Evolutionary conservation across 2,797 vertebrate species (phyloP), one percentile per base, ranked within the genome.

Genomic region (Bryconaethiops microstoma): DNA sequence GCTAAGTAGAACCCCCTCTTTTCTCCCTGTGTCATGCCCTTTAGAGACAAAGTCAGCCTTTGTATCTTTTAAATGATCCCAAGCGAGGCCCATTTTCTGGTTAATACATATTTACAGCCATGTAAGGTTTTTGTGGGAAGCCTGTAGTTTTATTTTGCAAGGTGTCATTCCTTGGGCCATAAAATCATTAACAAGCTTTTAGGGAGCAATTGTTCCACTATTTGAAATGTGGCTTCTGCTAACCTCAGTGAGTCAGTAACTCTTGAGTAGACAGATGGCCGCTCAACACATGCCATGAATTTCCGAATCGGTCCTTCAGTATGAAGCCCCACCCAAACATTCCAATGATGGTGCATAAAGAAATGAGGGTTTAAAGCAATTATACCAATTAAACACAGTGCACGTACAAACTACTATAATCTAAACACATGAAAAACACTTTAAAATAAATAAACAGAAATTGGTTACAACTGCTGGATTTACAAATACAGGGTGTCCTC

Each of bases 61-160:
- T 96, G 95, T 95, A 90, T 93, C 86, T 82, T 93, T 92, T 94
- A 96, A 95, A 95, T 95, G 92, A 95, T 95, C 91, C 95, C 90
- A 95, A 95, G 95, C 94, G 93, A 94, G 94, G 89, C 93, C 94
- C 90, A 96, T 94, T 95, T 96, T 95, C 94, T 95, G 96, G 95
- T 97, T 97, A 96, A 97, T 97, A 96, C 96, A 95, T 96, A 95
- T 97, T 97, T 97, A 96, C 92, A 94, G 90, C 95, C 90, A 89
- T 93, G 94, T 96, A 94, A 93, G 93, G 90, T 94, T 94, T 94
- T 92, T 95, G 95, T 95, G 92, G 91, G 90, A 88, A 94, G 94
- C 96, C 96, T 78, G 94, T 94, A 93, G 96, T 95, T 98, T 99
- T 96, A 97, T 95, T 89, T 93, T 91, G 87, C 88, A 87, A 87